Percentiles rank a stretch among this genome's conserved stretches.
These are phyloP conservation scores for Papilio polyxenes DNA, from an alignment of 1,140 invertebrate genomes.

Conservation along the genomic window DNA sequence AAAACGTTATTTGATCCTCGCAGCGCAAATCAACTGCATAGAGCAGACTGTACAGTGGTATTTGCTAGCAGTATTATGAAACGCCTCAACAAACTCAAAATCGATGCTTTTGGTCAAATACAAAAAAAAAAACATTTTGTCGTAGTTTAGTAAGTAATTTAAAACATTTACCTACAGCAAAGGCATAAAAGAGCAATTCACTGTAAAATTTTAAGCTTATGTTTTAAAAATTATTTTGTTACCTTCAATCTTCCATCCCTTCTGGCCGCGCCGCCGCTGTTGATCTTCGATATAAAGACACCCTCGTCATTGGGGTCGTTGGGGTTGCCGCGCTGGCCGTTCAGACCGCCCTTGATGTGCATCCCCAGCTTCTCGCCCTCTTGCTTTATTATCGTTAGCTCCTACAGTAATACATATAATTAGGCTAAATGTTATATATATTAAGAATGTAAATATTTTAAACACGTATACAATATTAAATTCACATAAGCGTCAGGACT, in stretches of 20 bases:
- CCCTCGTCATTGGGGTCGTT: conserved; percentile 96
- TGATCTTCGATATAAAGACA: conserved; percentile 98
- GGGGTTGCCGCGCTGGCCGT: conserved; percentile 96
- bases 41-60: no score
- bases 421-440: conserved; percentile 16
- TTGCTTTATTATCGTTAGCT: conserved; percentile 93
- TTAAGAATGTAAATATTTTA: conserved; percentile 28
- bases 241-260: conserved; percentile 92
- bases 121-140: background rate
- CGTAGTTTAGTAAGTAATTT: no score
- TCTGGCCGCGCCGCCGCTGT: conserved; percentile 91
- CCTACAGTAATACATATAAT: conserved; percentile 81
- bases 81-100: no score
- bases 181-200: no score
- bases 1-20: background rate
- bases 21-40: no score
- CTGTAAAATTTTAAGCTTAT: background rate
- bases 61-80: no score
- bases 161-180: background rate
- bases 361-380: conserved; percentile 97
- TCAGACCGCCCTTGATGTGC: conserved; percentile 97
- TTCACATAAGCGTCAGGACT: conserved; percentile 39
- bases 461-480: conserved; percentile 29
- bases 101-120: background rate
- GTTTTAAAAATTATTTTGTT: conserved; percentile 43